Evolutionary conservation across 2,797 vertebrate genomes (phyloP).

Genomic region (Peromyscus attwateri): DNA sequence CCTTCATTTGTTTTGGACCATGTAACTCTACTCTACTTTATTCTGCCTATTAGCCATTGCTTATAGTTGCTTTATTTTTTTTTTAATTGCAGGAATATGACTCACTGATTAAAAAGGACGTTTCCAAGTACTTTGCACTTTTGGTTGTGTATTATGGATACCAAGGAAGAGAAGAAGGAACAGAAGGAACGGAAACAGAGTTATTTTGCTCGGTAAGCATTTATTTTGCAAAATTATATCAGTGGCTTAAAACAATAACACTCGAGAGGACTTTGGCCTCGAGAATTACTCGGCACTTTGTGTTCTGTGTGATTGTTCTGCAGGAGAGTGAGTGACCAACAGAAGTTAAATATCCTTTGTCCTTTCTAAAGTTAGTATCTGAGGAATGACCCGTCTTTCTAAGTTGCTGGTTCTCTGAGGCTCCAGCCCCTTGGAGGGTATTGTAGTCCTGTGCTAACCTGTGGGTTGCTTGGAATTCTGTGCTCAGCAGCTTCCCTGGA

Average conservation of each 20-base stretch:
- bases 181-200: slow-evolving; percentile 91
- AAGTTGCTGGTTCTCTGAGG: not conserved
- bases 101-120: slow-evolving; percentile 71
- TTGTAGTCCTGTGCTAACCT: not conserved
- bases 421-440: not conserved
- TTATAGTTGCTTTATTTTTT: slow-evolving; percentile 55
- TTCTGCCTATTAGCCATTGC: slow-evolving; percentile 69
- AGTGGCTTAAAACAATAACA: slow-evolving; percentile 29
- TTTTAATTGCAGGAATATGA: slow-evolving; percentile 84
- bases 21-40: slow-evolving; percentile 56
- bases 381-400: not conserved
- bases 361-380: not conserved
- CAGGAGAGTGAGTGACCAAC: not conserved
- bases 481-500: not conserved
- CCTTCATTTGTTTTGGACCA: slow-evolving; percentile 65
- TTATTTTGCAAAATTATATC: slow-evolving; percentile 64
- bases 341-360: slow-evolving; percentile 10
- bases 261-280: slow-evolving; percentile 46
- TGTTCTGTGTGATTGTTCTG: slow-evolving; percentile 66
- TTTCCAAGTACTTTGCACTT: slow-evolving; percentile 75
- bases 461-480: slow-evolving; percentile 9
- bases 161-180: slow-evolving; percentile 92
- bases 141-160: slow-evolving; percentile 87
- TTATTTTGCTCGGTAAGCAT: slow-evolving; percentile 91
- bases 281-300: slow-evolving; percentile 33